phyloP scores from a whole-genome alignment of 2,113 vertebrate species.

The Pollimyrus isidori region DNA sequence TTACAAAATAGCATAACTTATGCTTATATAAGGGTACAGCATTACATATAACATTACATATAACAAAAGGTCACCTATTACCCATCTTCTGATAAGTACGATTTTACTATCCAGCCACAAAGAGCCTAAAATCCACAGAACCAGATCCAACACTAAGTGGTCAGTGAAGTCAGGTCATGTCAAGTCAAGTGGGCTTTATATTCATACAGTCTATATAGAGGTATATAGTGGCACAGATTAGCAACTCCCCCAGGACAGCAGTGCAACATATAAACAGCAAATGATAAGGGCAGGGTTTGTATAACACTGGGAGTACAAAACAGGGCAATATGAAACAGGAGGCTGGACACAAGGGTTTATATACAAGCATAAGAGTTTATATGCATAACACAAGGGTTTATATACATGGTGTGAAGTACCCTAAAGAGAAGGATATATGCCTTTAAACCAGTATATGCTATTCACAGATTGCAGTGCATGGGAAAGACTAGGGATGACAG shows the following conservation, averaged over 20 bases:
- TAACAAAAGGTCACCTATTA: neutral
- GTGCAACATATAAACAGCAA: neutral
- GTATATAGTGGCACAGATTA: neutral
- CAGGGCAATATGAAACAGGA: neutral
- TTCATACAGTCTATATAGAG: neutral
- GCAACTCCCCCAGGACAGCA: neutral
- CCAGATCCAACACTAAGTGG: neutral
- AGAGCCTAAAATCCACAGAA: neutral
- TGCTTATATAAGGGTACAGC: neutral
- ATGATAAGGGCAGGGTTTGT: neutral
- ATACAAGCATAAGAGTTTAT: neutral
- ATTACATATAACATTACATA: neutral
- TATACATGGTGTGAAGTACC: neutral
- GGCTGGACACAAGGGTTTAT: neutral
- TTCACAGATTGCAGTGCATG: neutral
- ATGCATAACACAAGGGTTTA: neutral
- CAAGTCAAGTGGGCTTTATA: neutral
- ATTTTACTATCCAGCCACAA: neutral
- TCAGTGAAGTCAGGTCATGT: neutral
- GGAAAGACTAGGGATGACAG: neutral
- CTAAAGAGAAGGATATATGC: neutral
- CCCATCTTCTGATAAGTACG: neutral
- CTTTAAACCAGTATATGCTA: neutral
- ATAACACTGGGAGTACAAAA: neutral
- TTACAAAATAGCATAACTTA: neutral